Conservation (phyloP, 2,888 invertebrate genomes). For the Dicyrtoma fusca region DNA sequence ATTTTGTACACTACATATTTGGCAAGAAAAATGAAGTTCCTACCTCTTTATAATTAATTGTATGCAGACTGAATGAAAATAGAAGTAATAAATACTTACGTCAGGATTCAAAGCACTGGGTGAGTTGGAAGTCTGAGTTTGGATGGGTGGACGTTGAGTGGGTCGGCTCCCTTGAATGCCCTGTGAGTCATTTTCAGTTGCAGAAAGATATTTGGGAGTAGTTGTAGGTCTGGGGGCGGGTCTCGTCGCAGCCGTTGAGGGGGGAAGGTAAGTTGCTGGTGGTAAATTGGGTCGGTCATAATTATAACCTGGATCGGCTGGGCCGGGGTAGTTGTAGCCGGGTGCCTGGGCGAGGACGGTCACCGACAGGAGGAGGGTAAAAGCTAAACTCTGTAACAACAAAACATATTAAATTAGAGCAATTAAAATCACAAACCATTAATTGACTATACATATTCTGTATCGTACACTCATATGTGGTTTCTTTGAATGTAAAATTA, state of each 20-base stretch:
- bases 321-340: conserved; percentile 49
- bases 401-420: neutral
- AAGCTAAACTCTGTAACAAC: conserved; percentile 42
- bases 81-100: conserved; percentile 48
- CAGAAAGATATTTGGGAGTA: too few relatives aligned
- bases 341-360: conserved; percentile 43
- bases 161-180: too few relatives aligned
- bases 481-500: neutral
- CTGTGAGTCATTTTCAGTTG: too few relatives aligned
- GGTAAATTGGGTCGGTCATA: neutral
- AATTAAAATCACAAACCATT: neutral
- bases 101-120: conserved; percentile 45
- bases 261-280: conserved; percentile 17
- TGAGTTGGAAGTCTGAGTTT: conserved; percentile 44
- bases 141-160: conserved; percentile 39
- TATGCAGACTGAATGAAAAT: too few relatives aligned
- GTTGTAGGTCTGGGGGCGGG: too few relatives aligned
- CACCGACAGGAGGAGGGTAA: conserved; percentile 45
- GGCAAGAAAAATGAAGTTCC: too few relatives aligned
- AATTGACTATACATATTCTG: too few relatives aligned
- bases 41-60: too few relatives aligned
- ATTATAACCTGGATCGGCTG: conserved; percentile 25
- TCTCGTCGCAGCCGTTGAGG: neutral
- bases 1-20: too few relatives aligned
- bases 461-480: too few relatives aligned